A percentile compares a stretch with the other conserved stretches of the same genome.
phyloP scores from a whole-genome alignment of 2,888 invertebrate genomes.

The Lysandra coridon region DNA sequence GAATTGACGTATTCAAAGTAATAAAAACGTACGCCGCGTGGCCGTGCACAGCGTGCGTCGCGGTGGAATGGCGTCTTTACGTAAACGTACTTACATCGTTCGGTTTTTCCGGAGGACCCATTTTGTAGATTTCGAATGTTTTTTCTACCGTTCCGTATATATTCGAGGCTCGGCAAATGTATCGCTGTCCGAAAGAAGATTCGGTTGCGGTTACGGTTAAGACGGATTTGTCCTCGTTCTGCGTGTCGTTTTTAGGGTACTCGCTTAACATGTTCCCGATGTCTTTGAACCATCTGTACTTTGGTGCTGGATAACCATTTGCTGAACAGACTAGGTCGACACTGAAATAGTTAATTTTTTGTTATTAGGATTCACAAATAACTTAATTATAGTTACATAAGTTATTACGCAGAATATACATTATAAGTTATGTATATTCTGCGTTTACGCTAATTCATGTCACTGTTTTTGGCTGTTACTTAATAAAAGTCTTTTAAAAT shows the following conservation, averaged over 20 bases:
- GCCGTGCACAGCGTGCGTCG: no score
- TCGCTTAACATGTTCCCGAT: constrained; percentile 50
- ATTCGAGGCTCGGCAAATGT: constrained; percentile 59
- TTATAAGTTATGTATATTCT: neutral
- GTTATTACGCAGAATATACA: no score
- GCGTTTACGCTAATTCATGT: neutral
- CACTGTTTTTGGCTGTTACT: no score
- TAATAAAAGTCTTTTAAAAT: no score
- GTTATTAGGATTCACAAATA: neutral
- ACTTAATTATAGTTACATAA: neutral
- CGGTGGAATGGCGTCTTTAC: neutral
- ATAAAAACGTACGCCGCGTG: no score
- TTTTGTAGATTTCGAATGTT: constrained; percentile 50
- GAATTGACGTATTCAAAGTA: no score
- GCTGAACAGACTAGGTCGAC: constrained; percentile 59
- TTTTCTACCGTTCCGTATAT: constrained; percentile 51
- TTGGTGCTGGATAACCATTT: constrained; percentile 55
- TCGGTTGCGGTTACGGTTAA: constrained; percentile 51
- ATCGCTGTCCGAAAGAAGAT: constrained; percentile 52
- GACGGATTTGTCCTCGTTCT: constrained; percentile 50
- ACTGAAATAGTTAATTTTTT: constrained; percentile 48
- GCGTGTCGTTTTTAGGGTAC: constrained; percentile 53
- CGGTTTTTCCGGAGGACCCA: constrained; percentile 53
- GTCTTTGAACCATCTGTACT: constrained; percentile 61
- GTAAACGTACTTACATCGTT: constrained; percentile 51